These are phyloP conservation scores for Ellobium chinense DNA, from an alignment of 2,888 invertebrate genomes.

Conservation along the genomic window DNA sequence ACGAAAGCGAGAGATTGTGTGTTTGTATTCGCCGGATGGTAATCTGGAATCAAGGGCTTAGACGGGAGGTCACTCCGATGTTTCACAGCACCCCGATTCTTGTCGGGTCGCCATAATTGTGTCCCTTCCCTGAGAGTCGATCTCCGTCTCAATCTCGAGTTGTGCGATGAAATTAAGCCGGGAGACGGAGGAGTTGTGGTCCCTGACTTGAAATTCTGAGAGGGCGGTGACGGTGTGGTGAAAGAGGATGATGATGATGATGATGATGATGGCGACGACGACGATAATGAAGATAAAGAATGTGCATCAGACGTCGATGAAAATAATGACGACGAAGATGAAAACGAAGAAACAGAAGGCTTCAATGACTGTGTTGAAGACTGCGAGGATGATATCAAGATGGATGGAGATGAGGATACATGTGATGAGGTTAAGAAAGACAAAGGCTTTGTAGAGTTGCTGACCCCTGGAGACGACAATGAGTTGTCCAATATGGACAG, in stretches of 20 bases:
- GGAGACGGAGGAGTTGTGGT: too few species aligned
- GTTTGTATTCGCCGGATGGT: too few species aligned
- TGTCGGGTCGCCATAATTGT: too few species aligned
- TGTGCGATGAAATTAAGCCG: too few species aligned
- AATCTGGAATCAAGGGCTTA: too few species aligned
- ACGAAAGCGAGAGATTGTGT: too few species aligned
- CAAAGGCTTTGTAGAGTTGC: neutral
- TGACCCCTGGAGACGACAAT: neutral
- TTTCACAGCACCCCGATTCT: too few species aligned
- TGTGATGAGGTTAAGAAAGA: constrained; percentile 19
- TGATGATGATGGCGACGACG: neutral
- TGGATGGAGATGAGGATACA: constrained; percentile 15
- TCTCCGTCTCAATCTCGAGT: too few species aligned
- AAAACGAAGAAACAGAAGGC: neutral
- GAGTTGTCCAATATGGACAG: neutral
- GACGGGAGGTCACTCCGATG: too few species aligned
- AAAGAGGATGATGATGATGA: neutral
- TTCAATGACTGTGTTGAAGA: constrained; percentile 18
- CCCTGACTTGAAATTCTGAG: too few species aligned
- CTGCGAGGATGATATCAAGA: constrained; percentile 6
- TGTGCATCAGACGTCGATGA: neutral
- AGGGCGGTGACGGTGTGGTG: neutral
- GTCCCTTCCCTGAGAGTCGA: too few species aligned
- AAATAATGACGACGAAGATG: constrained; percentile 1
- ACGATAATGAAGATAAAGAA: neutral